phyloP scores from a whole-genome alignment of 2,888 invertebrate genomes.

The Ochropleura plecta region DNA sequence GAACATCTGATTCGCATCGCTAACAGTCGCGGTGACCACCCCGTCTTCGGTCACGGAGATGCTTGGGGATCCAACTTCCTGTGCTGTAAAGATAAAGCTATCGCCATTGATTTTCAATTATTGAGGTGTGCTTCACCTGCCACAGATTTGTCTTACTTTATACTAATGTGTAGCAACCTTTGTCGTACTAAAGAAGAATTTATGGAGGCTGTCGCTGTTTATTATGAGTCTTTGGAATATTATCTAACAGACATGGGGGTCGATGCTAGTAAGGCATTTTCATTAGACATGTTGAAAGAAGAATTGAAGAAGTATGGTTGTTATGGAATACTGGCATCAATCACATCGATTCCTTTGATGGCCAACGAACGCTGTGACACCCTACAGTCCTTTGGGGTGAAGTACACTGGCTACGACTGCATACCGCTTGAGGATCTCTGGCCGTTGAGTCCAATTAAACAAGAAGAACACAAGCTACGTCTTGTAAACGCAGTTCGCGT shows the following conservation, averaged over 20 bases:
- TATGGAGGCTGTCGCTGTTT: slow-evolving; percentile 69
- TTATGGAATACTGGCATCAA: slow-evolving; percentile 71
- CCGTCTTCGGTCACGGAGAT: slow-evolving; percentile 78
- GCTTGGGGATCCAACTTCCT: slow-evolving; percentile 79
- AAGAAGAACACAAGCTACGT: slow-evolving; percentile 69
- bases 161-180: slow-evolving; percentile 69
- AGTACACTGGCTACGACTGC: slow-evolving; percentile 65
- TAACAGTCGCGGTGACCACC: slow-evolving; percentile 63
- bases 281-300: slow-evolving; percentile 68
- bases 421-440: slow-evolving; percentile 77
- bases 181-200: slow-evolving; percentile 70
- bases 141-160: slow-evolving; percentile 73
- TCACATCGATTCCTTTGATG: slow-evolving; percentile 74
- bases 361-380: slow-evolving; percentile 73
- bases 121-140: slow-evolving; percentile 74
- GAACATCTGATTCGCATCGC: slow-evolving; percentile 68
- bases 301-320: slow-evolving; percentile 76
- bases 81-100: slow-evolving; percentile 68
- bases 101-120: slow-evolving; percentile 79
- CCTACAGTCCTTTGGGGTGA: slow-evolving; percentile 63
- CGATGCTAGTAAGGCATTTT: slow-evolving; percentile 67
- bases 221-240: slow-evolving; percentile 71
- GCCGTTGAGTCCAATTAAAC: slow-evolving; percentile 72
- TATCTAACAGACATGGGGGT: slow-evolving; percentile 76
- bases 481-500: slow-evolving; percentile 74